Conservation (phyloP, 2,113 vertebrate genomes). For the Pollimyrus isidori region DNA sequence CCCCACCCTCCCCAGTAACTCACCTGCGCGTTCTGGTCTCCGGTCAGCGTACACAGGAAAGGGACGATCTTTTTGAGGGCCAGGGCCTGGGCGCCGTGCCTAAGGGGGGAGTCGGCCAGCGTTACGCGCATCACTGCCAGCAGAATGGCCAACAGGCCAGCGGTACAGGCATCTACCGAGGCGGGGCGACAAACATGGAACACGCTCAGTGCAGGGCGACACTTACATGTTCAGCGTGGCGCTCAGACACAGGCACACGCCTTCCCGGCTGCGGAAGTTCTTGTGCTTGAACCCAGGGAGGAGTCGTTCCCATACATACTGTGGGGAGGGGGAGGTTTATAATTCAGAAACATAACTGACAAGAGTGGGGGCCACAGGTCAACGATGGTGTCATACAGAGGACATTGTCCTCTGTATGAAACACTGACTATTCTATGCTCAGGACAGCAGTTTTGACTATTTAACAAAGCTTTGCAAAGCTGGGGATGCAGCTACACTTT, state of each 20-base stretch:
- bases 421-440: not conserved
- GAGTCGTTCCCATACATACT: conserved; percentile 90
- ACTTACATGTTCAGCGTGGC: conserved; percentile 85
- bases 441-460: not conserved
- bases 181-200: not conserved
- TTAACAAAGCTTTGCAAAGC: not conserved
- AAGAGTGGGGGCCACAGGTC: not conserved
- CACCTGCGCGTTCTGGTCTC: conserved; percentile 92
- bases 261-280: conserved; percentile 92
- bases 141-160: not conserved
- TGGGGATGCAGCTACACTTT: not conserved
- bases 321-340: conserved; percentile 28
- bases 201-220: not conserved
- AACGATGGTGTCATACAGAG: not conserved
- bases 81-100: conserved; percentile 74
- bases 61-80: conserved; percentile 87
- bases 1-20: conserved; percentile 16
- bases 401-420: not conserved
- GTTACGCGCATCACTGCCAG: not conserved
- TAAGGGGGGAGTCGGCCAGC: conserved; percentile 25
- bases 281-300: conserved; percentile 89
- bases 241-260: conserved; percentile 82
- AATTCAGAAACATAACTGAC: not conserved
- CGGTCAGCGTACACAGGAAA: conserved; percentile 75
- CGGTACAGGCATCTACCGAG: not conserved